These are phyloP conservation scores for Elgaria multicarinata DNA, from an alignment of 2,113 vertebrate genomes.

Conservation along the genomic window DNA sequence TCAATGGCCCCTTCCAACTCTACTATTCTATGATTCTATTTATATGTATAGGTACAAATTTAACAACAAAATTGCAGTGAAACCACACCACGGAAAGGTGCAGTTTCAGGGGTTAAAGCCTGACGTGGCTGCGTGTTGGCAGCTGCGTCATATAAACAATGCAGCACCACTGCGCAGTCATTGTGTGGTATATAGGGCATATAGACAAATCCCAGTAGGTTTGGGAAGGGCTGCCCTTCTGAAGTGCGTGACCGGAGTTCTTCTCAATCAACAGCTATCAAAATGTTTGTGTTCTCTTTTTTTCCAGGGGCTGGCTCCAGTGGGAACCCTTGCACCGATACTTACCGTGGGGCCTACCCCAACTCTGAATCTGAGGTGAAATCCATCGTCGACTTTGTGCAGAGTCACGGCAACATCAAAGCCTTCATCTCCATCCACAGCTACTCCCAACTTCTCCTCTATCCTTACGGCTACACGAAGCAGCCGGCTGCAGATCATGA, in stretches of 20 bases:
- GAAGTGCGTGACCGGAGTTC: not conserved
- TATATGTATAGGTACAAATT: too few relatives aligned
- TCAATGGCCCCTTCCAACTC: too few relatives aligned
- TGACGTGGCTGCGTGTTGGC: too few relatives aligned
- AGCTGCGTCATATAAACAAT: too few relatives aligned
- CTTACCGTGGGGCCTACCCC: conserved; percentile 81
- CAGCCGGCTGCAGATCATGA: conserved; percentile 61
- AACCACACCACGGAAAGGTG: too few relatives aligned
- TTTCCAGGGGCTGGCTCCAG: conserved; percentile 85
- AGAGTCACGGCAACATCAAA: conserved; percentile 87
- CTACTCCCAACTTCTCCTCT: conserved; percentile 95
- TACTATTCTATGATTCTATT: too few relatives aligned
- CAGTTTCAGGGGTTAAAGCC: too few relatives aligned
- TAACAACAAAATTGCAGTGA: too few relatives aligned
- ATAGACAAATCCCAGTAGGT: not conserved
- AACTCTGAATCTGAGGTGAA: conserved; percentile 91
- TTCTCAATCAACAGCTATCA: not conserved
- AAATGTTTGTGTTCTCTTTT: not conserved
- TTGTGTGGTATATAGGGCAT: too few relatives aligned
- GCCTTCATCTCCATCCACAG: conserved; percentile 93
- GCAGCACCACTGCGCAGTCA: too few relatives aligned
- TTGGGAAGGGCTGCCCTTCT: not conserved
- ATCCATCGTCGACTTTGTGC: conserved; percentile 93
- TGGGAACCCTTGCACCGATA: conserved; percentile 81
- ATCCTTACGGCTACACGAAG: conserved; percentile 88